Evolutionary conservation across 2,797 vertebrate genomes (phyloP).

Genomic region (Syngnathus acus): DNA sequence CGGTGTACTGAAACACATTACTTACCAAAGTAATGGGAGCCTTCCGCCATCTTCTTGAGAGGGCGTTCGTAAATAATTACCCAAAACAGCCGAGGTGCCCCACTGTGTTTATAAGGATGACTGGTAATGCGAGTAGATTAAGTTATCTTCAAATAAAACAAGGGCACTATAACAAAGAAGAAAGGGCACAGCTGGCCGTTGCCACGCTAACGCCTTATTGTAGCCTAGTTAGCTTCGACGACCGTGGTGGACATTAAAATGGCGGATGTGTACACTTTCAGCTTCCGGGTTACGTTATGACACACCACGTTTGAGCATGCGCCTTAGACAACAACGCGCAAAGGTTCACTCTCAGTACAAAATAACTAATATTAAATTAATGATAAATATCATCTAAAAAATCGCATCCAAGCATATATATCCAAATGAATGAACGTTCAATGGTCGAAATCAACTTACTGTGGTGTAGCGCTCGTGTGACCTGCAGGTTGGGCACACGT

Average conservation of each 20-base stretch:
- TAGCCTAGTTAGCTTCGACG: slow-evolving; percentile 7
- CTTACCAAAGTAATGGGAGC: slow-evolving; percentile 69
- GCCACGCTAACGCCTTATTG: not conserved
- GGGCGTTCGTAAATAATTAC: slow-evolving; percentile 2
- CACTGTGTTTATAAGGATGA: not conserved
- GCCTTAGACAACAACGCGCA: too few species aligned
- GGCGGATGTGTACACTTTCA: slow-evolving; percentile 23
- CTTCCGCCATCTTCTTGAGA: slow-evolving; percentile 65
- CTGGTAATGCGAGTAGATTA: not conserved
- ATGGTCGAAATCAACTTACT: slow-evolving; percentile 25
- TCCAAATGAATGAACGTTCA: not conserved
- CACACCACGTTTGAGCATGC: not conserved
- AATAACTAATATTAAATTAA: not conserved
- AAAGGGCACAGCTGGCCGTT: not conserved
- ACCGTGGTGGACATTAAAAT: slow-evolving; percentile 6
- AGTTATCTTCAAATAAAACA: not conserved
- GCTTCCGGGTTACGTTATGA: slow-evolving; percentile 33
- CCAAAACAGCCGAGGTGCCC: not conserved
- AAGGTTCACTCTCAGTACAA: not conserved
- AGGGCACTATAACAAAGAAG: not conserved
- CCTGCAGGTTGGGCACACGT: slow-evolving; percentile 51
- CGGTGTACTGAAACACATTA: not conserved
- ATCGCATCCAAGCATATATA: not conserved
- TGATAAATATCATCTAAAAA: too few species aligned
- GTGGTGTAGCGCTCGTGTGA: slow-evolving; percentile 33